Base-by-base conservation (phyloP, 2,797 vertebrate genomes). In the Melanotaenia trifasciata region DNA sequence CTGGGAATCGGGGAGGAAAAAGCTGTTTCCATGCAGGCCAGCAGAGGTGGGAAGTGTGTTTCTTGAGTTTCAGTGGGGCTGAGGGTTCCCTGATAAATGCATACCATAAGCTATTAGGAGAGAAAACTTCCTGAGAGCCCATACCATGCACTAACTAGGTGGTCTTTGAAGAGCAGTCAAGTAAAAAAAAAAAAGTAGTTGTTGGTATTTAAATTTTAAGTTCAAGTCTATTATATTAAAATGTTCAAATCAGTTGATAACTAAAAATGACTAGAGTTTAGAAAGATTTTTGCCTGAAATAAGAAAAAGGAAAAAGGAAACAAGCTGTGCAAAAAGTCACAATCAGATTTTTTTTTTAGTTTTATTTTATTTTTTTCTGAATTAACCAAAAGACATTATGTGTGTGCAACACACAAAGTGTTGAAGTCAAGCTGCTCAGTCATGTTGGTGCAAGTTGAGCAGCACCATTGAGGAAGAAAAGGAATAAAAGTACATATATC, bases 11-110 rank as follows among this genome's bases (percentile, higher is more conserved):
- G 5, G 5, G 40, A 14, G 4, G 40, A 81, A 77, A 65, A 59
- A 66, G 71, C 64, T 57, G 75, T 85, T 91, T 91, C 53, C 83
- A 62, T 90, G 90, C 91, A 92, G 90, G 90, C 87, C 74, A 71
- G 80, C 75, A 79, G 87, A 90, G 85, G 86, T 85, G 70, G 84
- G 81, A 86, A 89, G 58, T 38, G 74, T 87, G 74, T 74, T 83
- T 81, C 74, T 33, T 71, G 62, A 63, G 81, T 83, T 85, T 84
- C 70, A 67, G n/a, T n/a, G n/a, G 61, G 59, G 64, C 72, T 87
- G 81, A 72, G 81, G 85, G 86, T 64, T 74, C 56, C 72, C 74
- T 79, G 81, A 90, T 86, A 87, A 82, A 86, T 81, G 63, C 84
- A 90, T 90, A 90, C 88, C 79, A 79, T 0, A 20, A 70, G 66